Evolutionary conservation across 2,888 invertebrate species (phyloP).

Genomic region (Tetrapedia diversipes): DNA sequence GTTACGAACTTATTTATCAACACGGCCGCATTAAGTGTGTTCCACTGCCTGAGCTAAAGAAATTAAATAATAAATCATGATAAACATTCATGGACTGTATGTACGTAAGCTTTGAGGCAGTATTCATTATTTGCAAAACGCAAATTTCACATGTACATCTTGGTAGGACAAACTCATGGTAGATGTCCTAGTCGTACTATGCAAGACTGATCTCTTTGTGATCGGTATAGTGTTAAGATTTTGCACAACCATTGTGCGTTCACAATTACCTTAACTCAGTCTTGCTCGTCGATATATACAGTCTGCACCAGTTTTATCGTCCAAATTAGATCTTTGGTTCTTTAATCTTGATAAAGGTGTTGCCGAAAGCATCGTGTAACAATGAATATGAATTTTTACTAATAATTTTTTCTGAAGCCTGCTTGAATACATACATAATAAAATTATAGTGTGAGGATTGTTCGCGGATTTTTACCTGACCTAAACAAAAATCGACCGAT

Average conservation of each 20-base stretch:
- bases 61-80: conserved; percentile 7
- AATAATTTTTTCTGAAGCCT: conserved; percentile 40
- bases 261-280: conserved; percentile 37
- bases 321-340: neutral
- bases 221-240: conserved; percentile 40
- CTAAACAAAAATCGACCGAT: conserved; percentile 45
- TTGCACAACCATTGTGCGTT: conserved; percentile 39
- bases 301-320: conserved; percentile 9
- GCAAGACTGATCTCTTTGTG: conserved; percentile 35
- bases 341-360: conserved; percentile 11
- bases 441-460: conserved; percentile 22
- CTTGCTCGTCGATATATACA: conserved; percentile 24
- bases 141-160: conserved; percentile 21
- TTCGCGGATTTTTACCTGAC: conserved; percentile 62
- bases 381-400: conserved; percentile 25
- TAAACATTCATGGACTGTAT: conserved; percentile 16
- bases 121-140: conserved; percentile 5
- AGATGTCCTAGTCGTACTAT: conserved; percentile 27
- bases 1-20: conserved; percentile 12
- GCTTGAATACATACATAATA: conserved; percentile 36
- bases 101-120: conserved; percentile 22
- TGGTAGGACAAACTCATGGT: conserved; percentile 11
- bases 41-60: conserved; percentile 17
- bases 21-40: conserved; percentile 20
- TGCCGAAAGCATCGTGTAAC: conserved; percentile 15